Percentiles rank a stretch among this genome's conserved stretches.
Evolutionary conservation across 2,797 vertebrate species (phyloP).

Genomic region (Alauda arvensis): DNA sequence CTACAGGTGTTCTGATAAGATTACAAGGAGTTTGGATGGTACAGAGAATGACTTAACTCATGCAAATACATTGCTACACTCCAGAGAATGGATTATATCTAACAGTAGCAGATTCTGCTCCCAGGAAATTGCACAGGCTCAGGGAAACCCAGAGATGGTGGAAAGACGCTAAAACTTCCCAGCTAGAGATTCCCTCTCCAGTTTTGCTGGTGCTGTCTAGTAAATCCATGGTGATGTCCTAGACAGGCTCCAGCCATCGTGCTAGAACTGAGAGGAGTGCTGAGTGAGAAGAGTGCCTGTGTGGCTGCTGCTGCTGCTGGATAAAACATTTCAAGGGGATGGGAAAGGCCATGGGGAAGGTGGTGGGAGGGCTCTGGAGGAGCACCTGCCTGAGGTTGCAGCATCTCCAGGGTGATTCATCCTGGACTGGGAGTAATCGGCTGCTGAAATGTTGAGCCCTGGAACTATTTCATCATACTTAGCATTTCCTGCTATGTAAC

Average conservation of each 20-base stretch:
- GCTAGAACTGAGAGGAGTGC: background rate
- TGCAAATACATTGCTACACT: no score
- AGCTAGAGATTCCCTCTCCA: background rate
- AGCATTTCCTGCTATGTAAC: background rate
- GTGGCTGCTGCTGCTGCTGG: background rate
- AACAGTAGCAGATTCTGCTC: background rate
- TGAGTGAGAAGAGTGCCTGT: background rate
- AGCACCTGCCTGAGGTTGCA: background rate
- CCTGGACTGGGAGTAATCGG: background rate
- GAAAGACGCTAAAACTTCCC: background rate
- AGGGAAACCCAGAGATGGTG: background rate
- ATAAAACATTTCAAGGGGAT: background rate
- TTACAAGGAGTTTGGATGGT: no score
- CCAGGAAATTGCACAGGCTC: background rate
- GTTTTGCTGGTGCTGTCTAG: background rate
- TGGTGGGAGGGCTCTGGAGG: background rate
- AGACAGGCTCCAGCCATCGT: fast-evolving
- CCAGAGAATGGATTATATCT: background rate
- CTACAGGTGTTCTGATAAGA: no score
- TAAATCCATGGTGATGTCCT: background rate
- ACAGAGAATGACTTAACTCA: no score
- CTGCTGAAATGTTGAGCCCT: background rate
- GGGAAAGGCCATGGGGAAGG: background rate
- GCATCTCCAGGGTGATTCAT: background rate
- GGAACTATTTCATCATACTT: background rate